A percentile compares a stretch with the other conserved stretches of the same genome.
phyloP scores from a whole-genome alignment of 1,140 invertebrate genomes.

The Gryon sp. region DNA sequence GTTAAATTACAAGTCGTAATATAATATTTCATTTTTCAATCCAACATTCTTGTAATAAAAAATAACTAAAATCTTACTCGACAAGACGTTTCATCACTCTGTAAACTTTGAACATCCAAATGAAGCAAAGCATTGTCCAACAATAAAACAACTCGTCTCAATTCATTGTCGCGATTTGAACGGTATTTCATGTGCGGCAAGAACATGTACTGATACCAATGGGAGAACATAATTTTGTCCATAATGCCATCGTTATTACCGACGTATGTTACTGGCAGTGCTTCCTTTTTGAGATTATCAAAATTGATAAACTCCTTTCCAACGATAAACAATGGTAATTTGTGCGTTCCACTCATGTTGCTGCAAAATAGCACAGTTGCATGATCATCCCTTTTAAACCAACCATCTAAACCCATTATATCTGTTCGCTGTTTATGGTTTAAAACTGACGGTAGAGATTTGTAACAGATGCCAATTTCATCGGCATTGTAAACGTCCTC shows the following conservation, averaged over 20 bases:
- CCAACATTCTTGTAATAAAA: too few relatives aligned
- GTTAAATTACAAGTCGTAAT: too few relatives aligned
- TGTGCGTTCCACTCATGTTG: slow-evolving; percentile 45
- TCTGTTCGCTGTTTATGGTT: slow-evolving; percentile 10
- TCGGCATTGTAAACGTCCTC: slow-evolving; percentile 50
- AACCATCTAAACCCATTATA: slow-evolving; percentile 25
- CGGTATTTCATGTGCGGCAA: slow-evolving; percentile 36
- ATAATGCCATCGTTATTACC: slow-evolving; percentile 36
- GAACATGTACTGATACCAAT: slow-evolving; percentile 57
- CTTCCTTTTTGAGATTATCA: slow-evolving; percentile 25
- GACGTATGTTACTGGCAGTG: slow-evolving; percentile 39
- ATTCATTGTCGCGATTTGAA: not conserved
- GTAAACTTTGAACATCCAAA: slow-evolving; percentile 36
- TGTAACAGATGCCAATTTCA: slow-evolving; percentile 21
- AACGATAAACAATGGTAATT: slow-evolving; percentile 36
- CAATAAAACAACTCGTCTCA: slow-evolving; percentile 29
- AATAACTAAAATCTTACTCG: slow-evolving; percentile 20
- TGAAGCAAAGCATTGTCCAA: slow-evolving; percentile 35
- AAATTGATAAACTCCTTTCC: slow-evolving; percentile 40
- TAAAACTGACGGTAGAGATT: slow-evolving; percentile 16
- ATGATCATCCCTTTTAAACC: slow-evolving; percentile 34
- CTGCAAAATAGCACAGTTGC: slow-evolving; percentile 26
- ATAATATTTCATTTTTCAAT: too few relatives aligned
- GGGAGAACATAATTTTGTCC: slow-evolving; percentile 47
- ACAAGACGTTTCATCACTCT: slow-evolving; percentile 28